Percentiles rank a stretch among this genome's conserved stretches.
These are phyloP conservation scores for Paramuricea clavata DNA, from an alignment of 92 coral and sea anemone genomes.

Conservation along the genomic window DNA sequence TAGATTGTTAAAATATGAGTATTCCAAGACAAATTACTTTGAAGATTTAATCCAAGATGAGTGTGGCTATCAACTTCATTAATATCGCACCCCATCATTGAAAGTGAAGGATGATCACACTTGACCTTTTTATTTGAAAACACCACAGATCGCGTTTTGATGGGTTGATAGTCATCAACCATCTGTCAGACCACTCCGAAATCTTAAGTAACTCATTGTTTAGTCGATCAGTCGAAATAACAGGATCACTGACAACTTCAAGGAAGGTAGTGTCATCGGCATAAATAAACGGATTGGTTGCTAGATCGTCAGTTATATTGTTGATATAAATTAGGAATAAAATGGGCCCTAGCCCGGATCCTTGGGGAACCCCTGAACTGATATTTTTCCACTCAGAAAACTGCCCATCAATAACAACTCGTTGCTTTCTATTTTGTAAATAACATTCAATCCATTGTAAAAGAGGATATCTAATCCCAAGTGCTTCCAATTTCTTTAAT, in stretches of 20 bases:
- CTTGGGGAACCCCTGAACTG: slow-evolving; percentile 41
- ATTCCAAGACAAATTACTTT: slow-evolving; percentile 41
- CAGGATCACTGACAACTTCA: slow-evolving; percentile 52
- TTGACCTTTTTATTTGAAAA: slow-evolving; percentile 49
- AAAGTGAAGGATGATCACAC: slow-evolving; percentile 28
- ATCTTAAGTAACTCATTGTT: background rate
- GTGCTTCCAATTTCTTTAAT: background rate
- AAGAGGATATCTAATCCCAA: background rate
- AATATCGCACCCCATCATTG: background rate
- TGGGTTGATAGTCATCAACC: slow-evolving; percentile 52
- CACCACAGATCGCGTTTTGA: slow-evolving; percentile 29
- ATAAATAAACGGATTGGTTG: slow-evolving; percentile 37
- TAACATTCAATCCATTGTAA: slow-evolving; percentile 4
- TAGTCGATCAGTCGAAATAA: background rate
- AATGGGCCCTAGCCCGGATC: slow-evolving; percentile 41
- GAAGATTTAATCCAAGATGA: slow-evolving; percentile 44
- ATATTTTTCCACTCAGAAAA: slow-evolving; percentile 13
- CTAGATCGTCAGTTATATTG: slow-evolving; percentile 36
- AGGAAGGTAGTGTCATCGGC: slow-evolving; percentile 63
- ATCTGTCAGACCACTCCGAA: slow-evolving; percentile 40
- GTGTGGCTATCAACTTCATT: slow-evolving; percentile 16
- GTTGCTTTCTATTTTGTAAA: background rate
- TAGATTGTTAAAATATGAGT: slow-evolving; percentile 13
- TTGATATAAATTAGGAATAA: slow-evolving; percentile 52
- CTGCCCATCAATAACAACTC: slow-evolving; percentile 40